Conservation (phyloP, 2,888 invertebrate genomes). For the Pollenia angustigena region DNA sequence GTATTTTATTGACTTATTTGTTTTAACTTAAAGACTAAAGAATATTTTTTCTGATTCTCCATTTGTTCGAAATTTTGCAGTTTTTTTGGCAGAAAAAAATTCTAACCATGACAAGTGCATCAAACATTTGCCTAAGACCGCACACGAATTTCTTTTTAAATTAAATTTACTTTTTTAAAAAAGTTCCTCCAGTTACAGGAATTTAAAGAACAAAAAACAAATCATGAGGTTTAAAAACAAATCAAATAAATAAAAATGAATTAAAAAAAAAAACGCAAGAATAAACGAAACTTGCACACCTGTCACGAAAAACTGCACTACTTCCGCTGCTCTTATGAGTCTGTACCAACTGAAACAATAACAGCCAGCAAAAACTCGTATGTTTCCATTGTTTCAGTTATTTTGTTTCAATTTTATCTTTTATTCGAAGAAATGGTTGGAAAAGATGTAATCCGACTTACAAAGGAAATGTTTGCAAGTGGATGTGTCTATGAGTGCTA, state of each 20-base stretch:
- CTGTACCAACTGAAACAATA: not conserved
- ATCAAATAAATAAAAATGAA: not conserved
- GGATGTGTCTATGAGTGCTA: not conserved
- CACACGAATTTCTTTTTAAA: not conserved
- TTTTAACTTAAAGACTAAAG: too few relatives aligned
- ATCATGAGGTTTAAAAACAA: not conserved
- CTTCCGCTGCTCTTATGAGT: slow-evolving; percentile 1
- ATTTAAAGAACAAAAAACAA: too few relatives aligned
- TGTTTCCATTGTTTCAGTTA: not conserved
- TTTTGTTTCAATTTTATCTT: not conserved
- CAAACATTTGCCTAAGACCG: not conserved
- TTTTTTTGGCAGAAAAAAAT: not conserved
- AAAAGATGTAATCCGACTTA: not conserved
- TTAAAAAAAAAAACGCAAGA: not conserved
- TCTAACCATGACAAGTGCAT: not conserved
- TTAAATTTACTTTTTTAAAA: not conserved
- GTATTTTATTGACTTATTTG: too few relatives aligned
- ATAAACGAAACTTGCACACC: slow-evolving; percentile 7
- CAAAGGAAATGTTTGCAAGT: slow-evolving; percentile 1
- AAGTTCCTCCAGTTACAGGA: too few relatives aligned
- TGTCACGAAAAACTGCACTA: slow-evolving; percentile 4
- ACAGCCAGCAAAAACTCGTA: not conserved
- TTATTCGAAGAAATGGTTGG: not conserved
- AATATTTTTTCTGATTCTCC: too few relatives aligned
- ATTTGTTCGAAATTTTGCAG: not conserved